Conservation (phyloP, 2,888 invertebrate genomes). For the Platycnemis pennipes region DNA sequence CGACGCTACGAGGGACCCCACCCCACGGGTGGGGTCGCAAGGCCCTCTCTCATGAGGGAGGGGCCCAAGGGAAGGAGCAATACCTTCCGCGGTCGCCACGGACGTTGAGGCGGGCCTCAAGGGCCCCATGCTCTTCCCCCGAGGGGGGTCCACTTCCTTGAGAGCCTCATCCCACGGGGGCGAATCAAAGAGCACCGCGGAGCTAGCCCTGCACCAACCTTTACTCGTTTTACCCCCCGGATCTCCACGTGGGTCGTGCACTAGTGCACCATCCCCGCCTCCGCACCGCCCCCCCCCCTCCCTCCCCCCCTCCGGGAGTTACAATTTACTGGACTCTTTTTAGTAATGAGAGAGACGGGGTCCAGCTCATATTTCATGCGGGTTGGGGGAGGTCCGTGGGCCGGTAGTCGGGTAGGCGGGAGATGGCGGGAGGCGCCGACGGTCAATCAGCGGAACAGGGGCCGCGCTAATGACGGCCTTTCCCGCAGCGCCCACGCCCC, state of each 20-base stretch:
- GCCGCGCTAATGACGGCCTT: neutral
- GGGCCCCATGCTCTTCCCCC: too few species aligned
- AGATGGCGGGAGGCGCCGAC: conserved; percentile 3
- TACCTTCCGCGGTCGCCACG: too few species aligned
- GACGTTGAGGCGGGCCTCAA: neutral
- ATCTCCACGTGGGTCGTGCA: too few species aligned
- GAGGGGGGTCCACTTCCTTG: neutral
- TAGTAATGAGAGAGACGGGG: conserved; percentile 14
- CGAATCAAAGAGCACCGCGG: neutral
- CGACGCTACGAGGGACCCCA: conserved; percentile 42
- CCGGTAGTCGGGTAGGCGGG: neutral
- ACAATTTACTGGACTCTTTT: conserved; percentile 31
- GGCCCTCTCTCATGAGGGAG: neutral
- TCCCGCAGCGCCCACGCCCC: conserved; percentile 2
- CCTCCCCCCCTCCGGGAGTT: neutral
- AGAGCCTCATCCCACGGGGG: neutral
- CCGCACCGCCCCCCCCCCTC: neutral
- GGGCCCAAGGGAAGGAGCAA: too few species aligned
- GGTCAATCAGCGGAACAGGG: conserved; percentile 35
- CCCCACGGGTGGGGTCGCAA: conserved; percentile 12
- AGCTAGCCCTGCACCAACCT: neutral
- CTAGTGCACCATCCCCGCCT: neutral
- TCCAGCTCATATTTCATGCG: conserved; percentile 47
- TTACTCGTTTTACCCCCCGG: neutral
- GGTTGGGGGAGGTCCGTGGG: neutral